Percentiles rank a stretch among this genome's conserved stretches.
Conservation (phyloP, 2,113 vertebrate genomes). For the Sarotherodon lohbergeri region DNA sequence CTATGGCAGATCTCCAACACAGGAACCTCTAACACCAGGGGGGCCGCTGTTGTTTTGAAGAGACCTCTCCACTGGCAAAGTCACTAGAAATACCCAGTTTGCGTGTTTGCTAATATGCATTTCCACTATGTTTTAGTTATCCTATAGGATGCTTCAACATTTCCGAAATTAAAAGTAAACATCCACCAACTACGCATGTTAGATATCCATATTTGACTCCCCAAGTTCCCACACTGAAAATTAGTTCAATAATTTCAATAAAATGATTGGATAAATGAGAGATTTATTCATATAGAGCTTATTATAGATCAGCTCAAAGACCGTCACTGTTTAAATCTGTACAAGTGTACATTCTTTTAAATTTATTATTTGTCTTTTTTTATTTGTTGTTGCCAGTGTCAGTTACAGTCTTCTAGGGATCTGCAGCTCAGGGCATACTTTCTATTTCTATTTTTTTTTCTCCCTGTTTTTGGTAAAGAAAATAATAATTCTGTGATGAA, state of each 20-base stretch:
- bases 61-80: constrained; percentile 67
- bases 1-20: constrained; percentile 40
- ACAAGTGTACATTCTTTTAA: neutral
- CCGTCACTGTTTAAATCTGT: neutral
- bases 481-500: neutral
- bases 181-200: neutral
- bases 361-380: neutral
- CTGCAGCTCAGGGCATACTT: neutral
- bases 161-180: constrained; percentile 3
- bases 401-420: neutral
- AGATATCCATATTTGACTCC: neutral
- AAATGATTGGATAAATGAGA: neutral
- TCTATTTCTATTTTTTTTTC: neutral
- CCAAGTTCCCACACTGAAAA: neutral
- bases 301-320: neutral
- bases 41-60: constrained; percentile 35
- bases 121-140: neutral
- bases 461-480: neutral
- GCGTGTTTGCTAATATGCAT: constrained; percentile 31
- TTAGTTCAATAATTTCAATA: neutral
- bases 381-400: neutral
- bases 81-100: constrained; percentile 42
- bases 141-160: neutral
- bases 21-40: constrained; percentile 40
- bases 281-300: neutral